Evolutionary conservation across 2,113 vertebrate genomes (phyloP).

Genomic region (Channa argus): DNA sequence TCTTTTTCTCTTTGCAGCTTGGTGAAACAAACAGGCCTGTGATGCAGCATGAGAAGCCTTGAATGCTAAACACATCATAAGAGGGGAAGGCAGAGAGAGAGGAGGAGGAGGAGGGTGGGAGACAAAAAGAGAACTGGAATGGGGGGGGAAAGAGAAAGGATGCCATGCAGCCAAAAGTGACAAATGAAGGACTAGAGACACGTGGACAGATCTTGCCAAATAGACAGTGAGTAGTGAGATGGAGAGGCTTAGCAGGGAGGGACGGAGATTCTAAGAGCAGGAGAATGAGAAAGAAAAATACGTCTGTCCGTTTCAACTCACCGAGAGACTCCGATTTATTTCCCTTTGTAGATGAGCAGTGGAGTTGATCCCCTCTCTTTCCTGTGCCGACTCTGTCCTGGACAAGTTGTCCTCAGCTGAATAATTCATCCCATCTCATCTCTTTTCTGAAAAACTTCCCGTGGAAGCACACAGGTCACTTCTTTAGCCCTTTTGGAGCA

Average conservation of each 20-base stretch:
- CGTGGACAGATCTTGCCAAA: slow-evolving; percentile 28
- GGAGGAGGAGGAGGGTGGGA: not conserved
- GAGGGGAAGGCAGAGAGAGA: slow-evolving; percentile 42
- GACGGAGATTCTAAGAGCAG: slow-evolving; percentile 16
- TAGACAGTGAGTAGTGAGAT: slow-evolving; percentile 28
- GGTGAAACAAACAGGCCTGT: slow-evolving; percentile 75
- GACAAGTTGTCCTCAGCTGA: slow-evolving; percentile 30
- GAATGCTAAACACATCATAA: slow-evolving; percentile 78
- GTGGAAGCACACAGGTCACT: not conserved
- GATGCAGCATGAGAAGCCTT: slow-evolving; percentile 76
- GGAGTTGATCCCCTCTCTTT: slow-evolving; percentile 34
- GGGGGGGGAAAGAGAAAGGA: slow-evolving; percentile 22
- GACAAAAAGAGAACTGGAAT: slow-evolving; percentile 45
- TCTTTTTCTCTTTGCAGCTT: slow-evolving; percentile 48
- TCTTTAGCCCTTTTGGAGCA: not conserved
- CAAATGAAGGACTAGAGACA: slow-evolving; percentile 54
- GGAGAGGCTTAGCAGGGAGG: slow-evolving; percentile 13
- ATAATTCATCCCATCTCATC: slow-evolving; percentile 7
- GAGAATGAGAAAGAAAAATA: slow-evolving; percentile 53
- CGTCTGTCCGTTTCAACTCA: slow-evolving; percentile 58
- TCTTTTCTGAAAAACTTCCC: slow-evolving; percentile 16
- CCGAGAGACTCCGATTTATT: slow-evolving; percentile 52
- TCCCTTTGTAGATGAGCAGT: slow-evolving; percentile 46
- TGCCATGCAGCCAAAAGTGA: slow-evolving; percentile 42
- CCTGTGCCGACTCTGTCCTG: slow-evolving; percentile 32